Percentiles rank a stretch among this genome's conserved stretches.
Conservation (phyloP, 2,113 vertebrate species). For the Etheostoma spectabile region DNA sequence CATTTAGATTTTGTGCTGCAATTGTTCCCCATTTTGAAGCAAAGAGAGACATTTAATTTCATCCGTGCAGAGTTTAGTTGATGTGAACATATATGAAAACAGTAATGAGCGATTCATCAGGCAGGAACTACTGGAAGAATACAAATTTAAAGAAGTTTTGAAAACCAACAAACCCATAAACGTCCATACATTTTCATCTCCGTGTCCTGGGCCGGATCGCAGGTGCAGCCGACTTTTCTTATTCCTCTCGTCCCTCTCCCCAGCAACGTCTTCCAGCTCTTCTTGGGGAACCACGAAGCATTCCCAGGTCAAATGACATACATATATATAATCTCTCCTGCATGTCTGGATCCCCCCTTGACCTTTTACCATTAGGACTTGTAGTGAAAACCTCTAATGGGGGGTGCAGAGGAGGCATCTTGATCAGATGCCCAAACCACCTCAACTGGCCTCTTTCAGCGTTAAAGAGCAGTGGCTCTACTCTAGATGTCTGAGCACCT, state of each 20-base stretch:
- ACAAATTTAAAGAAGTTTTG: conserved; percentile 3
- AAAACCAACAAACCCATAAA: conserved; percentile 25
- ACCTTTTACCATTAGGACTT: too few species aligned
- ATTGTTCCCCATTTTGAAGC: not conserved
- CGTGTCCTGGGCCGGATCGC: not conserved
- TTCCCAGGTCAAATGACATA: not conserved
- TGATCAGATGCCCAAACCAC: not conserved
- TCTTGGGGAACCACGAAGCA: not conserved
- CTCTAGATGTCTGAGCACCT: not conserved
- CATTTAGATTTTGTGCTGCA: not conserved
- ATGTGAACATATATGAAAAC: not conserved
- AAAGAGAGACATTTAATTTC: not conserved
- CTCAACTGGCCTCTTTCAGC: not conserved
- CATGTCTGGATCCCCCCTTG: not conserved
- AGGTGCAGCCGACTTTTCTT: too few species aligned
- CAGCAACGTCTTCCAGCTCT: not conserved
- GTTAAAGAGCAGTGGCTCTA: not conserved
- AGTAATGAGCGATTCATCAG: conserved; percentile 1
- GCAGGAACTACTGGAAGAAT: conserved; percentile 2
- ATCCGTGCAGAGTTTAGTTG: not conserved
- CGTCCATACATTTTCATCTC: not conserved
- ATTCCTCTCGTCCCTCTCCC: not conserved
- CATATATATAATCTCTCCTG: not conserved
- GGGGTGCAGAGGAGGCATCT: not conserved
- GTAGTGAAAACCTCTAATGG: too few species aligned